These are phyloP conservation scores for Ochotona curzoniae DNA, from an alignment of 2,113 vertebrate species.

Conservation along the genomic window DNA sequence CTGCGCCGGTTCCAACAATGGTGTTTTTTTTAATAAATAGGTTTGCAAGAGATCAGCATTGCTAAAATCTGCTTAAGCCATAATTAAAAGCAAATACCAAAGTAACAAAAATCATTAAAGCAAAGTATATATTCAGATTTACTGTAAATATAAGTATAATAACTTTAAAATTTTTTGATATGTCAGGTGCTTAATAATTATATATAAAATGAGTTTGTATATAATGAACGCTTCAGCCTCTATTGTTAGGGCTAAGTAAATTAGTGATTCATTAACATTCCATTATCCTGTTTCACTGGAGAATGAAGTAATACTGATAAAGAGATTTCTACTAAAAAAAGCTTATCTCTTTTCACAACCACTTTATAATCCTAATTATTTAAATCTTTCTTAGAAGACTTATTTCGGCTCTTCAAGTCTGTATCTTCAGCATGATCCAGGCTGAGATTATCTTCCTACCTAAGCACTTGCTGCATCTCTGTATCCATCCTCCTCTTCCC, in stretches of 20 bases:
- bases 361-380: not conserved
- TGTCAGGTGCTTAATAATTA: not conserved
- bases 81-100: not conserved
- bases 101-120: slow-evolving; percentile 3
- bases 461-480: too few species aligned
- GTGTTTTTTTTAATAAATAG: slow-evolving; percentile 28
- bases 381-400: not conserved
- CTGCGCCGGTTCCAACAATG: too few species aligned
- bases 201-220: not conserved
- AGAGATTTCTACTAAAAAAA: not conserved
- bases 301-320: not conserved
- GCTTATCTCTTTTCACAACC: not conserved
- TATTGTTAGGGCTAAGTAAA: not conserved
- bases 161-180: not conserved
- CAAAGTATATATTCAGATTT: not conserved
- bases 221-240: not conserved
- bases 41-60: slow-evolving; percentile 35
- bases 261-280: not conserved
- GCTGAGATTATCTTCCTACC: not conserved
- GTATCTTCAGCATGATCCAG: not conserved
- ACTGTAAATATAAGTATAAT: not conserved
- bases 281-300: not conserved
- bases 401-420: not conserved
- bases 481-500: not conserved
- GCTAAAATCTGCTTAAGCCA: slow-evolving; percentile 30